phyloP scores from a whole-genome alignment of 2,113 vertebrate species.

The Zootoca vivipara region DNA sequence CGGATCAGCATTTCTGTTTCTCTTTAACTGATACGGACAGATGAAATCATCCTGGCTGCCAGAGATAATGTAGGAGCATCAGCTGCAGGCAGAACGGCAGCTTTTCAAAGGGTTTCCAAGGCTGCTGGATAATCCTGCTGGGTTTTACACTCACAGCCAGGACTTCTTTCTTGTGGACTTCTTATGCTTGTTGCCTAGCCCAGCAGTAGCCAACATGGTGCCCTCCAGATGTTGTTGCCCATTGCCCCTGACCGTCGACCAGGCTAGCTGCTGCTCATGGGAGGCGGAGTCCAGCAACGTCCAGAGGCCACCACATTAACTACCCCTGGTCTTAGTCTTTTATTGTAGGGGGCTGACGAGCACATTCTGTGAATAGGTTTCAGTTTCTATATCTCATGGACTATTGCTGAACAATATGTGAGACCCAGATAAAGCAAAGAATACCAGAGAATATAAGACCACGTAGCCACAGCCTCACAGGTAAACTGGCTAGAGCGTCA shows the following conservation, averaged over 20 bases:
- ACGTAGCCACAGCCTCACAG: background rate
- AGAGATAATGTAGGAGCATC: background rate
- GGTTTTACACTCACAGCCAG: background rate
- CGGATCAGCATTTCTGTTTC: slow-evolving; percentile 17
- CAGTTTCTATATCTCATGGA: background rate
- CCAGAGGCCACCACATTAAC: background rate
- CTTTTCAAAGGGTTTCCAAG: background rate
- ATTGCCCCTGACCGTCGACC: no score
- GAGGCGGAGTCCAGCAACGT: no score
- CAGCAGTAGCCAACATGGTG: background rate
- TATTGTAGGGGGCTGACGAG: background rate
- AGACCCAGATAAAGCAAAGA: background rate
- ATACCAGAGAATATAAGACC: background rate
- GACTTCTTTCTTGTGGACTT: background rate
- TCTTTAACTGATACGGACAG: slow-evolving; percentile 11
- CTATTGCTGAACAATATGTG: background rate
- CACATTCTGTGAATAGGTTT: background rate
- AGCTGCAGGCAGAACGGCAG: background rate
- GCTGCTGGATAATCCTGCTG: background rate
- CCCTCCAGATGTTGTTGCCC: no score
- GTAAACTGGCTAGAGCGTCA: no score
- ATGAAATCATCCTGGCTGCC: slow-evolving; percentile 13
- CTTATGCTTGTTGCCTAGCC: background rate
- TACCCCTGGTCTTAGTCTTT: background rate
- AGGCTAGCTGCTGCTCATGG: no score